Evolutionary conservation across 2,113 vertebrate genomes (phyloP), one percentile per base, ranked within the genome.

Genomic region (Syngnathus floridae): DNA sequence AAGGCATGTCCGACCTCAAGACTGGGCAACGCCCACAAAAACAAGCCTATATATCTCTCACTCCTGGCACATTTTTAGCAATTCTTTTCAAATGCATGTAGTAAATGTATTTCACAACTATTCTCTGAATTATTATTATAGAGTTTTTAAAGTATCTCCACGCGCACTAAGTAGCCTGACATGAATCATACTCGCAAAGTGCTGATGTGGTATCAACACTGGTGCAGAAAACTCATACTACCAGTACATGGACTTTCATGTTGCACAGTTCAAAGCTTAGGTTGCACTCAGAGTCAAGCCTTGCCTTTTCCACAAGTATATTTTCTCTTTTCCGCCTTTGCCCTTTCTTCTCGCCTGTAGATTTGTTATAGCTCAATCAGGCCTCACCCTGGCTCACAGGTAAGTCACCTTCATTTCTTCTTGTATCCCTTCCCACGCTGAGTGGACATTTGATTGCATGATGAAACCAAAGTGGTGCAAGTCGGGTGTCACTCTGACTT

Each of bases 291-390:
- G 66, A 80, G 56, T 70, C 77, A 78, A 81, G 75, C 60, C 66
- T 72, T 65, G 63, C 65, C 61, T 62, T 70, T 71, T 62, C 55
- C 66, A 48, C 54, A 35, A 57, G 59, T 73, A 75, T 57, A 58
- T 62, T 58, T 17, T 73, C 65, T 55, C 19, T 43, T 31, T n/a
- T 36, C 65, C 59, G 40, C 61, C 59, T 43, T 51, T 57, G 17
- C 37, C 69, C 65, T 54, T 65, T 79, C 68, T 63, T 52, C 74
- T 46, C 59, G 63, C 71, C 71, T 69, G 67, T 40, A 40, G 57
- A 66, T 66, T 74, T 67, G 62, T 54, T 65, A 83, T 76, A 11
- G 72, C 81, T 87, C 84, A 79, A 82, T 87, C 79, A 73, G 70
- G 43, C 21, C 5, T 70, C 73, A 65, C 66, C 67, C 62, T 70